phyloP scores from a whole-genome alignment of 2,797 vertebrate genomes.

The Apogon talboti region DNA sequence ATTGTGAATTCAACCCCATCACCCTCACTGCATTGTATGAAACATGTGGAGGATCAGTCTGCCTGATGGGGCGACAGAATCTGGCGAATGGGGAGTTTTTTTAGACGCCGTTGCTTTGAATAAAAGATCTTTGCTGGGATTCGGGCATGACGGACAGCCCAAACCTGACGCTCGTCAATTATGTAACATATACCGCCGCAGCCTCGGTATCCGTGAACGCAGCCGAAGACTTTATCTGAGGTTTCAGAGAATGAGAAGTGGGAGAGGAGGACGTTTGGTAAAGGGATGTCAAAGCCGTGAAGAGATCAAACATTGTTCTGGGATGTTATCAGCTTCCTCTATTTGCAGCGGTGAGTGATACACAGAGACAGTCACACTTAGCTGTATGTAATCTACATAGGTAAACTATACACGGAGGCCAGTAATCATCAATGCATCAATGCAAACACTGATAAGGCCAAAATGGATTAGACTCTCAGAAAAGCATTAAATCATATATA shows the following conservation, averaged over 20 bases:
- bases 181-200: slow-evolving; percentile 57
- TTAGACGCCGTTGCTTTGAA: slow-evolving; percentile 54
- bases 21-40: slow-evolving; percentile 14
- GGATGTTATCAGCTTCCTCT: slow-evolving; percentile 38
- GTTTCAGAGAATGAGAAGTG: slow-evolving; percentile 46
- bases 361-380: slow-evolving; percentile 16
- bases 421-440: slow-evolving; percentile 11
- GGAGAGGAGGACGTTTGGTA: slow-evolving; percentile 11
- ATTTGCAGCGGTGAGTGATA: slow-evolving; percentile 14
- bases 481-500: slow-evolving; percentile 6
- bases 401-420: slow-evolving; percentile 11
- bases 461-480: slow-evolving; percentile 27
- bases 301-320: slow-evolving; percentile 52
- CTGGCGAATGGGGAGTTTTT: slow-evolving; percentile 30
- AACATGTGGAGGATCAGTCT: slow-evolving; percentile 49
- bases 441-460: slow-evolving; percentile 23
- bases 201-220: slow-evolving; percentile 49
- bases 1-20: slow-evolving; percentile 52
- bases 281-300: slow-evolving; percentile 27
- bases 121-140: slow-evolving; percentile 59
- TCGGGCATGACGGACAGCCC: slow-evolving; percentile 38
- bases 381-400: neutral
- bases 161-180: slow-evolving; percentile 56
- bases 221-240: slow-evolving; percentile 48
- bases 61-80: slow-evolving; percentile 46